Evolutionary conservation across 2,888 invertebrate species (phyloP).

Genomic region (Hemicrepidius hirtus): DNA sequence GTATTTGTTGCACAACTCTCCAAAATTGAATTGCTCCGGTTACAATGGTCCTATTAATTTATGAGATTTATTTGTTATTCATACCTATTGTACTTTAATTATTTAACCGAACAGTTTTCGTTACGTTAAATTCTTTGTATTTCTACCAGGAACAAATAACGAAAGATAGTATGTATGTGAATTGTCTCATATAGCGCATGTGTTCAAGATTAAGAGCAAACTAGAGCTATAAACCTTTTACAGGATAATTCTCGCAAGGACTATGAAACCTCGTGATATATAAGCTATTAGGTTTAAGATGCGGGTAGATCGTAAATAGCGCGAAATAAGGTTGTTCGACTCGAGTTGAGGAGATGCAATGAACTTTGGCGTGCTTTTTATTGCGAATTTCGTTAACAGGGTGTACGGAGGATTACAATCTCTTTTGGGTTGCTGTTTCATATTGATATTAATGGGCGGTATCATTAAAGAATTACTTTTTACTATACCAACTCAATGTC

Average conservation of each 20-base stretch:
- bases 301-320: conserved; percentile 61
- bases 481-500: too few species aligned
- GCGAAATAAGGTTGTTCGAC: conserved; percentile 59
- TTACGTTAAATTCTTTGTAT: neutral
- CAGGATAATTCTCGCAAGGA: conserved; percentile 59
- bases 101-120: too few species aligned
- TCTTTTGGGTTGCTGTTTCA: conserved; percentile 20
- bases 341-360: conserved; percentile 50
- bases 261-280: conserved; percentile 62
- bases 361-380: conserved; percentile 47
- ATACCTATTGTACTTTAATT: neutral
- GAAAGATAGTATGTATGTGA: neutral
- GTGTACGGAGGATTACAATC: conserved; percentile 35
- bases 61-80: conserved; percentile 19
- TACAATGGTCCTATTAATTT: conserved; percentile 38
- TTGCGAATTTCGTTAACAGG: conserved; percentile 44
- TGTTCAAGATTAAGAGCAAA: conserved; percentile 46
- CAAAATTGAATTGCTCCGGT: conserved; percentile 29
- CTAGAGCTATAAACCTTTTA: conserved; percentile 57
- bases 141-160: neutral
- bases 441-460: neutral
- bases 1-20: conserved; percentile 30
- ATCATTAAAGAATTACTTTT: too few species aligned
- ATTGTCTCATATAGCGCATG: conserved; percentile 30
- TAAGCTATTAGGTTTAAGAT: conserved; percentile 62